Evolutionary conservation across 2,113 vertebrate genomes (phyloP), one percentile per base, ranked within the genome.

Genomic region (Isichthys henryi): DNA sequence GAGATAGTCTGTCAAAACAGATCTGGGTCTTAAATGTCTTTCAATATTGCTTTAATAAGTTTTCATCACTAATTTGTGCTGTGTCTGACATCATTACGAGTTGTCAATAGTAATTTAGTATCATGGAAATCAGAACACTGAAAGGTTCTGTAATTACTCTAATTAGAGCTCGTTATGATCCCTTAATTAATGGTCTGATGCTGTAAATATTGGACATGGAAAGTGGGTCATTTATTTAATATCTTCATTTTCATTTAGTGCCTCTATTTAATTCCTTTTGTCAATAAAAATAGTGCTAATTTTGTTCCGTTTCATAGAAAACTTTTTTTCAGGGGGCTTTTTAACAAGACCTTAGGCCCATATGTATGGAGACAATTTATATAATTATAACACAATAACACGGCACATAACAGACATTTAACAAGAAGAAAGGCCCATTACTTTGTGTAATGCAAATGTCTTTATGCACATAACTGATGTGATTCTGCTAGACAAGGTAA

Each of bases 101-200:
- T 46, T 84, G 82, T 48, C 88, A 88, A 74, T 46, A 43, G 84
- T 52, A 86, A 52, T 86, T 52, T 52, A 86, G 48, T 86, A 31
- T 52, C 82, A 85, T 85, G 23, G 49, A 86, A 52, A 86, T 52
- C 23, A 86, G 13, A 86, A 86, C n/a, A 52, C 43, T 85, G 84
- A 50, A 86, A 86, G 27, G 27, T 52, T 52, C 17, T 86, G 17
- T 52, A 52, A 85, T 85, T 85, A n/a, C 82, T 27, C 9, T n/a
- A n/a, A 23, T 45, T n/a, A 17, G 84, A 52, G 84, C 15, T 15
- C 5, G 19, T 52, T 52, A 86, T 52, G n/a, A 31, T 86, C 1
- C 27, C 49, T 17, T 52, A 86, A 52, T 52, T 31, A 50, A 52
- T 46, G 45, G n/a, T 52, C 23, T 84, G 21, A 48, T 45, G 82